Base-by-base conservation (phyloP, 2,113 vertebrate genomes). In the Lamprologus speciosus region DNA sequence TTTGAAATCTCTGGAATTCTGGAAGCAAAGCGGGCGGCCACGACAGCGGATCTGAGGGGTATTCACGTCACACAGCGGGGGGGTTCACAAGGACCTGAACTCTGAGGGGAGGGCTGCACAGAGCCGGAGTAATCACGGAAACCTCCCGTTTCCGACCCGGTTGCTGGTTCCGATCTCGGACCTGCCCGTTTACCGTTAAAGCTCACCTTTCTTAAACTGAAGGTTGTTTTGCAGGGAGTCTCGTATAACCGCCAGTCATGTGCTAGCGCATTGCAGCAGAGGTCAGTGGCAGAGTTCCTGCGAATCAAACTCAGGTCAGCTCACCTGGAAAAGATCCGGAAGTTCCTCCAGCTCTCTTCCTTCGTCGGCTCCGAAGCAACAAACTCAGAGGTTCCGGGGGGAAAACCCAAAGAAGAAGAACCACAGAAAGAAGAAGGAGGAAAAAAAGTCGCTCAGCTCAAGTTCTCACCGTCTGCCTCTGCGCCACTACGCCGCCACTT, bases 211-310 rank as follows among this genome's bases (percentile, higher is more conserved):
- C 17, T 45, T n/a, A 65, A 55, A 58, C 5, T 3, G 13, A 3
- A 2, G 3, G 3, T 0, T 5, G 11, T n/a, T 70, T 63, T 47
- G 47, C 12, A 3, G 0, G 54, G n/a, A 26, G 63, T 63, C 65
- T 21, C 2, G 42, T 13, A 1, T 3, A 5, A 16, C 12, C 19
- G 57, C 65, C 7, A 10, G 42, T 4, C 65, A 21, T 45, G 40
- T n/a, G 63, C 58, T 84, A 17, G 11, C 28, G 54, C 7, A 19
- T 17, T 47, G 83, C 83, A 68, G 50, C 90, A 94, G 90, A 94
- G 92, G 91, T 91, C 93, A 82, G 65, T 21, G 17, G 31, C 42
- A 26, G 8, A 9, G 26, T 6, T 3, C 8, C 23, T 10, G 6
- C 21, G 7, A 54, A 42, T 65, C 16, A 31, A 16, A 40, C 5